phyloP scores from a whole-genome alignment of 2,797 vertebrate species.

The Diceros bicornis region DNA sequence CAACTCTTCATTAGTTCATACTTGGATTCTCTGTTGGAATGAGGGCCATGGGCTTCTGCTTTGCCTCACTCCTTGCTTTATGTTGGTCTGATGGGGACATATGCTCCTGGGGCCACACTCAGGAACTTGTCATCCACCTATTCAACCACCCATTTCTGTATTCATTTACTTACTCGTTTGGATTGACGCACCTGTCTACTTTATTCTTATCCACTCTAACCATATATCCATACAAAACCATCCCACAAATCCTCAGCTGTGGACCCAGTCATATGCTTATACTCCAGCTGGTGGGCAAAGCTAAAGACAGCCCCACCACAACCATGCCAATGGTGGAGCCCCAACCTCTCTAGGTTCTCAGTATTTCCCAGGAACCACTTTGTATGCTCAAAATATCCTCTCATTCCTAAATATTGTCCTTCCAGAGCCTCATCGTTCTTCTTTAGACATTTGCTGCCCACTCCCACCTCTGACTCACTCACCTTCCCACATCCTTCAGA shows the following conservation, averaged over 20 bases:
- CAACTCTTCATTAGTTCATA: slow-evolving; percentile 11
- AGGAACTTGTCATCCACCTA: not conserved
- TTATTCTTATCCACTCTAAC: not conserved
- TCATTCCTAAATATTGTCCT: not conserved
- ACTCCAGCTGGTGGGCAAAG: not conserved
- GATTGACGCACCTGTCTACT: not conserved
- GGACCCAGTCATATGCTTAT: not conserved
- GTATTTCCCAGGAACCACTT: not conserved
- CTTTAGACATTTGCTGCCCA: not conserved
- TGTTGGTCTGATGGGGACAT: not conserved
- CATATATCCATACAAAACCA: not conserved
- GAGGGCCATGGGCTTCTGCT: not conserved
- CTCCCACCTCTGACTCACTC: not conserved
- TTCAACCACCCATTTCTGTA: not conserved
- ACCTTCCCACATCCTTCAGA: not conserved
- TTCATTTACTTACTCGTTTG: not conserved
- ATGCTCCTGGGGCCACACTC: not conserved
- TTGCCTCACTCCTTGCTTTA: not conserved
- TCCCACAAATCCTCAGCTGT: not conserved
- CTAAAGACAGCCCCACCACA: not conserved
- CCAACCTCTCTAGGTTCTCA: not conserved
- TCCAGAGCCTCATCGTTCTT: not conserved
- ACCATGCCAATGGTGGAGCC: not conserved
- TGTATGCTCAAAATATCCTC: not conserved
- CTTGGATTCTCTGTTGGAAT: slow-evolving; percentile 48